Evolutionary conservation across 2,797 vertebrate genomes (phyloP), one percentile per base, ranked within the genome.

Genomic region (Lemur catta): DNA sequence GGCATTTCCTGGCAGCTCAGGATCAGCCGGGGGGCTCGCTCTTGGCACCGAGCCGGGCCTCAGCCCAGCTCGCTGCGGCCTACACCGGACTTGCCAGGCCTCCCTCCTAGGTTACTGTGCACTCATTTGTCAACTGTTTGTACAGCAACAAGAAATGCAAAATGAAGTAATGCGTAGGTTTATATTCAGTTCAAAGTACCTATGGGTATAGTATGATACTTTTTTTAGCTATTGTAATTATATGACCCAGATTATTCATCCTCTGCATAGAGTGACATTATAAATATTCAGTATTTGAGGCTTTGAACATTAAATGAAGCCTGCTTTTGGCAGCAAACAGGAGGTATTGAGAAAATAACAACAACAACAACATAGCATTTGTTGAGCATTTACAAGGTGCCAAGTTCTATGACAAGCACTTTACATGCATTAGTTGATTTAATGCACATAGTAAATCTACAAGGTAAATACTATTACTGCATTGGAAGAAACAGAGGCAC

Each of bases 1-100:
- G 80, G 97, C 91, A 97, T 98, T 98, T 98, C 98, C 98, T 98
- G 97, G 94, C 95, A 97, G 85, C 94, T 96, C 97, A 97, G 75
- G 96, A 93, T 82, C 93, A 78, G 98, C 94, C 94, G 97, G 95
- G 94, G 96, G 55, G 48, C 61, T 41, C 48, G 48, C 59, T 90
- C 41, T 65, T 97, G 95, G 96, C 41, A 13, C 38, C 13, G 71
- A 88, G 95, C 97, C 97, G 94, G 91, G 88, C 96, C 95, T 91
- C 96, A 95, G 92, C 97, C 97, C 28, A 0, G 94, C 97, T 98
- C 97, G 96, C 95, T 50, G 89, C 96, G 96, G 97, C 96, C 79
- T 76, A 92, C 65, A 80, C 96, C 74, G 97, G 98, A 98, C 98
- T 93, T 97, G n/a, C 97, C 97, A 96, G 96, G 93, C 94, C 93